Evolutionary conservation across 2,888 invertebrate genomes (phyloP).

Genomic region (Poecilobothrus nobilitatus): DNA sequence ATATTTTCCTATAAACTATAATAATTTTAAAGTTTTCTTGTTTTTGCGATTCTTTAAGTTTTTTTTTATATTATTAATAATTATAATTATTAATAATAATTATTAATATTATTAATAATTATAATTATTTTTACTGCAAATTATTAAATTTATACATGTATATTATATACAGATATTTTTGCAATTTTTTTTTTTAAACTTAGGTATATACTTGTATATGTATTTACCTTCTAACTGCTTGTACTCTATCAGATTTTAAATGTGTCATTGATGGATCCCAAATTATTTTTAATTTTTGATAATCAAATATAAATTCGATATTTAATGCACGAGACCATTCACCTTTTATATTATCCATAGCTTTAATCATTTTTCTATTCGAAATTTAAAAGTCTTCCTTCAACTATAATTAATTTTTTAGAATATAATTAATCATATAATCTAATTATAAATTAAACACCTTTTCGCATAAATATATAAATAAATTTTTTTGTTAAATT

Average conservation of each 20-base stretch:
- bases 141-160: too few relatives aligned
- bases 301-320: slow-evolving; percentile 39
- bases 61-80: background rate
- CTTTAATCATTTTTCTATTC: background rate
- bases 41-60: background rate
- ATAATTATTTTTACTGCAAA: too few relatives aligned
- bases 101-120: too few relatives aligned
- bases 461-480: too few relatives aligned
- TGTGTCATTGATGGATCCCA: slow-evolving; percentile 32
- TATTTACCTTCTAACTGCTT: background rate
- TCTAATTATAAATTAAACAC: too few relatives aligned
- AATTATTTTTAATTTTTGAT: slow-evolving; percentile 37
- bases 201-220: too few relatives aligned
- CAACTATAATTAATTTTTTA: too few relatives aligned
- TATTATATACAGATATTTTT: too few relatives aligned
- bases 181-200: too few relatives aligned
- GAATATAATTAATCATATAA: too few relatives aligned
- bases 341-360: background rate
- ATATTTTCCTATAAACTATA: slow-evolving; percentile 3
- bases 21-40: background rate
- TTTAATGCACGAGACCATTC: slow-evolving; percentile 42
- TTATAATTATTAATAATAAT: too few relatives aligned
- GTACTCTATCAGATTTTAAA: background rate
- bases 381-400: background rate
- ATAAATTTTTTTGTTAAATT: too few relatives aligned